Base-by-base conservation (phyloP, 2,797 vertebrate genomes). In the Apogon hyalosoma region DNA sequence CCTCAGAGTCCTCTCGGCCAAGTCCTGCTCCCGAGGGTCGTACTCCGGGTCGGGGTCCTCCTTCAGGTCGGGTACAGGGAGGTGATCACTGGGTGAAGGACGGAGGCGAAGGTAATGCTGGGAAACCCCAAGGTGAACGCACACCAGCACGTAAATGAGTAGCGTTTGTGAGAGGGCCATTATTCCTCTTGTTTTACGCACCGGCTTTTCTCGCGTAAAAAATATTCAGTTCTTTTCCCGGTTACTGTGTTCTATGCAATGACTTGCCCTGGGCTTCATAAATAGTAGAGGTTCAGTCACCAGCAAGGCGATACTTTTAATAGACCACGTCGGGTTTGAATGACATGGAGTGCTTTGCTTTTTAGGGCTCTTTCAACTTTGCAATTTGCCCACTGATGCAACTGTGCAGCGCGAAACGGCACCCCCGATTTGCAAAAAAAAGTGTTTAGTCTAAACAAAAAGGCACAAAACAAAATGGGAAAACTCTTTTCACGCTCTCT, bases 21-120 rank as follows among this genome's bases (percentile, higher is more conserved):
- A 70, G 89, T 97, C 96, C 87, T 96, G 95, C 86, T 96, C 96
- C 76, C 95, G 95, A n/a, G 96, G 96, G 90, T 97, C 96, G 87
- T 96, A 95, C 85, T 96, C 96, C 61, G 96, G 96, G 71, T 97
- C 95, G 16, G 96, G 96, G 83, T 95, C 94, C 91, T 97, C 96
- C 72, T 90, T 95, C 67, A 97, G 92, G 83, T 91, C 95, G 47
- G 95, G 94, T 66, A 96, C 92, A 6, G 96, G 96, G 69, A 97
- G 91, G 80, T 94, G 90, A 16, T 96, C 95, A 54, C 95, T 97
- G 63, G 96, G 96, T 6, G 93, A 95, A n/a, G 96, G 96, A 82
- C 95, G 93, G 74, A 97, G 93, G 36, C 95, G 94, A 47, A 96
- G 92, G 90, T 91, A 94, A 72, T 94, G 95, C 84, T 96, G 95